Percentiles rank a stretch among this genome's conserved stretches.
phyloP scores from a whole-genome alignment of 2,888 invertebrate genomes.

The Brachypterus glaber region DNA sequence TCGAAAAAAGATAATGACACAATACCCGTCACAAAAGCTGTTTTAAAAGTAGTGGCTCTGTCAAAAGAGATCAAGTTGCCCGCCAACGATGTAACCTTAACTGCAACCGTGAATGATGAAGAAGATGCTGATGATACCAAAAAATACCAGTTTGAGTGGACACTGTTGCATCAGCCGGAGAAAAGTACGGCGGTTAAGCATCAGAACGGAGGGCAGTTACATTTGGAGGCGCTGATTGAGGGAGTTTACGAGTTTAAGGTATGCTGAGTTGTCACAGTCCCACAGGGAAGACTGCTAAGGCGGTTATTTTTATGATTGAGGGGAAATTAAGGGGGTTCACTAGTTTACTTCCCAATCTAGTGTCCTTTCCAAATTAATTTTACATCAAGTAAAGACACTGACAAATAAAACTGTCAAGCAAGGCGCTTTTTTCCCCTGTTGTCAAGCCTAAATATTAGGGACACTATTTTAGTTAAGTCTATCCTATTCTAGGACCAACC shows the following conservation, averaged over 20 bases:
- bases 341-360: no score
- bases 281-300: no score
- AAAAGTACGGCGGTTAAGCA: conserved; percentile 63
- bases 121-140: conserved; percentile 53
- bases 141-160: conserved; percentile 85
- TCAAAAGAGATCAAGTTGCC: conserved; percentile 75
- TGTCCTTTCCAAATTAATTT: no score
- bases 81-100: conserved; percentile 72
- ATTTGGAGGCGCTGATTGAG: conserved; percentile 72
- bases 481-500: no score
- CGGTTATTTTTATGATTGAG: no score
- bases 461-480: no score
- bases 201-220: conserved; percentile 75
- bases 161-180: conserved; percentile 72
- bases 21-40: conserved; percentile 49
- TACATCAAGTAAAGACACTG: no score
- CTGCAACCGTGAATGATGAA: conserved; percentile 54
- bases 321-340: no score
- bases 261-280: conserved; percentile 14
- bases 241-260: conserved; percentile 84
- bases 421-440: no score
- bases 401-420: no score
- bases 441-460: no score
- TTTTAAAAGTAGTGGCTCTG: conserved; percentile 61
- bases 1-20: no score